Conservation (phyloP, 2,888 invertebrate genomes). For the Venusia cambrica region DNA sequence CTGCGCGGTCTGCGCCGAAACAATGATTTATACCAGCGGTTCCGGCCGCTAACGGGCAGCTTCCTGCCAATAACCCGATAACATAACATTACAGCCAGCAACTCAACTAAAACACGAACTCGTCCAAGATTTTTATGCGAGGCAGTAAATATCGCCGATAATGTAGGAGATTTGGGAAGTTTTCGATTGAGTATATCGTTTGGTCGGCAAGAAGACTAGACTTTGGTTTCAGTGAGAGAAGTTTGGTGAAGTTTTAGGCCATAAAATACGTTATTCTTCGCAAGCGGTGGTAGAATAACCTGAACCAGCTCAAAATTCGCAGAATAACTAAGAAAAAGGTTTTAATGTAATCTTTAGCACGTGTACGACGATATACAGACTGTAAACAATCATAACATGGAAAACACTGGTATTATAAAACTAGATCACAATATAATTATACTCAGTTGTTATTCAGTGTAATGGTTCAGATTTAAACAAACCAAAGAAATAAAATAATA, state of each 20-base stretch:
- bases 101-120: constrained; percentile 13
- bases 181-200: constrained; percentile 13
- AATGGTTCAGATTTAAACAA: no score
- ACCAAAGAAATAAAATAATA: no score
- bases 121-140: constrained; percentile 24
- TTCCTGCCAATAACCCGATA: constrained; percentile 35
- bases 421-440: no score
- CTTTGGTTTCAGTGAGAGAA: constrained; percentile 1
- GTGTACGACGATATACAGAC: no score
- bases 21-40: constrained; percentile 33
- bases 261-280: constrained; percentile 12
- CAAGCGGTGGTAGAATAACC: neutral
- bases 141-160: constrained; percentile 17
- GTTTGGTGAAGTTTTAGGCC: constrained; percentile 9
- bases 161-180: constrained; percentile 18
- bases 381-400: no score
- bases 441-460: no score
- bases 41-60: constrained; percentile 29
- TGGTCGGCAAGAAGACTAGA: constrained; percentile 1
- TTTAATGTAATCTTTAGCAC: no score
- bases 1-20: constrained; percentile 6
- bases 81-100: constrained; percentile 20
- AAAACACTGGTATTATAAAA: no score
- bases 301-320: neutral
- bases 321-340: no score